Percentiles rank a stretch among this genome's conserved stretches.
Evolutionary conservation across 30 jellyfish, hydroid and myxozoan genomes (phyloP).

Genomic region (Calvadosia cruxmelitensis): DNA sequence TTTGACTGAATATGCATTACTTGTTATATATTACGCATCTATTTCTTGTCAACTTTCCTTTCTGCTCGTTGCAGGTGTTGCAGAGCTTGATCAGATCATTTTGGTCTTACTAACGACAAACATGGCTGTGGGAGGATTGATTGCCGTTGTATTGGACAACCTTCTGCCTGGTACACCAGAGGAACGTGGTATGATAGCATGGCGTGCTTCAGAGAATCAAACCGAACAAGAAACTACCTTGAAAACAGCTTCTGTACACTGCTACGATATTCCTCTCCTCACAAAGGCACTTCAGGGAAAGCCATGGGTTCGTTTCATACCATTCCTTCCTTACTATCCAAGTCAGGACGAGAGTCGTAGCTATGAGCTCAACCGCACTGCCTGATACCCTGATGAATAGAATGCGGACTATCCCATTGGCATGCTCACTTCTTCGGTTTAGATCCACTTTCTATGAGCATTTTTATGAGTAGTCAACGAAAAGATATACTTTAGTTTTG

Average conservation of each 20-base stretch:
- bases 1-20: too few species aligned
- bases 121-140: slow-evolving; percentile 66
- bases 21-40: too few species aligned
- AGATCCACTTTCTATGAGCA: too few species aligned
- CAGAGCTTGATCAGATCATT: slow-evolving; percentile 56
- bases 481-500: too few species aligned
- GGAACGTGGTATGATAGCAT: slow-evolving; percentile 58
- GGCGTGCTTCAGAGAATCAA: slow-evolving; percentile 22
- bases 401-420: too few species aligned
- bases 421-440: too few species aligned
- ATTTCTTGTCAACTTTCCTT: too few species aligned
- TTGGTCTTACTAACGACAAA: slow-evolving; percentile 43
- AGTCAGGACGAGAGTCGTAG: neutral
- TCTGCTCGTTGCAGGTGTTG: slow-evolving; percentile 36
- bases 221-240: neutral
- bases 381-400: too few species aligned
- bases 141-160: slow-evolving; percentile 61
- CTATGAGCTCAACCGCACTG: neutral
- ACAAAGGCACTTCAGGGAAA: slow-evolving; percentile 15
- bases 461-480: too few species aligned
- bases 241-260: slow-evolving; percentile 16
- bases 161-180: slow-evolving; percentile 44
- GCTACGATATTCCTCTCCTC: slow-evolving; percentile 43
- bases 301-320: slow-evolving; percentile 42
- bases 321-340: slow-evolving; percentile 57